Evolutionary conservation across 35 echinoderm and acorn worm species (phyloP).

Genomic region (Stichopus chloronotus): DNA sequence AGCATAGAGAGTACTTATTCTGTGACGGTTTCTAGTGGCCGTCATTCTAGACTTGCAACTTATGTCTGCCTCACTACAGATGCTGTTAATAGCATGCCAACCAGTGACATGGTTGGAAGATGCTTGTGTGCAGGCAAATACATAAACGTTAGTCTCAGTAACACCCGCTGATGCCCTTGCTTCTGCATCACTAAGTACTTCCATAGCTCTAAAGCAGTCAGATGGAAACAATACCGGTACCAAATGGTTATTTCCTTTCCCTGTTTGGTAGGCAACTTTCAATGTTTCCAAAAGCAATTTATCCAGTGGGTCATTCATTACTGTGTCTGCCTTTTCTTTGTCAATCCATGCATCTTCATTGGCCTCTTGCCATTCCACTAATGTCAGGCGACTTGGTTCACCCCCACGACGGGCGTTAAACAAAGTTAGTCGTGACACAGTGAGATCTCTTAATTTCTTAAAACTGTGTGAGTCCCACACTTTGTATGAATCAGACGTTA

Average conservation of each 20-base stretch:
- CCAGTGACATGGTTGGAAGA: constrained; percentile 64
- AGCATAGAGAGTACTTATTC: constrained; percentile 3
- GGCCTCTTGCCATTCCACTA: constrained; percentile 7
- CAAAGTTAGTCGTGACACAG: constrained; percentile 61
- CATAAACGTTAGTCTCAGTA: not conserved
- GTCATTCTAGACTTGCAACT: constrained; percentile 2
- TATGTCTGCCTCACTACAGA: constrained; percentile 29
- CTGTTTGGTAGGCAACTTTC: constrained; percentile 35
- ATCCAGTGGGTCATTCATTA: not conserved
- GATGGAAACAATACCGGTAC: constrained; percentile 53
- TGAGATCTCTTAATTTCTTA: constrained; percentile 49
- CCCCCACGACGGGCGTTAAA: constrained; percentile 79
- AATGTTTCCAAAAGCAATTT: not conserved
- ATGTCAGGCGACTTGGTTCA: constrained; percentile 32
- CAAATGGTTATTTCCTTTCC: constrained; percentile 39
- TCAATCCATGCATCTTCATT: not conserved
- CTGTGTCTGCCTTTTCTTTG: not conserved
- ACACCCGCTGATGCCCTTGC: not conserved
- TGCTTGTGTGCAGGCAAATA: constrained; percentile 47
- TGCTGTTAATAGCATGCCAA: constrained; percentile 63
- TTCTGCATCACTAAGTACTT: constrained; percentile 23
- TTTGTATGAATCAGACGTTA: constrained; percentile 13
- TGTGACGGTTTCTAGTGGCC: constrained; percentile 63
- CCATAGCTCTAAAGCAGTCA: constrained; percentile 48
- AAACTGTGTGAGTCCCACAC: constrained; percentile 57